A percentile compares a stretch with the other conserved stretches of the same genome.
Conservation (phyloP, 2,888 invertebrate genomes). For the Melipona beecheii region DNA sequence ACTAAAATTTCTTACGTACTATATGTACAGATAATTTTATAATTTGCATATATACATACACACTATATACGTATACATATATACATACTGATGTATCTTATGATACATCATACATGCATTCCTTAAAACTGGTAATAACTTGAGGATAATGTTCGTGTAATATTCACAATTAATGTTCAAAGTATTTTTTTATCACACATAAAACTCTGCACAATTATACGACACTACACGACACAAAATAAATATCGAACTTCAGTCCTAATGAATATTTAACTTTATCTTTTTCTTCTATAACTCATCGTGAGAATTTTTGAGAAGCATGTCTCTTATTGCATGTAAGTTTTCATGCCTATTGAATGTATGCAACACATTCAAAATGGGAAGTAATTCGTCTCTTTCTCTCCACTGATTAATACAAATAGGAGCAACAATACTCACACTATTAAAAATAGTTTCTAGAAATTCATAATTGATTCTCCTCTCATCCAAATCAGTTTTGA, state of each 20-base stretch:
- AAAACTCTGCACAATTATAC: conserved; percentile 39
- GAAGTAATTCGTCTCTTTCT: conserved; percentile 62
- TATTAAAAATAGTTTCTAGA: conserved; percentile 80
- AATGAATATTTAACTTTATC: background rate
- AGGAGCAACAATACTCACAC: conserved; percentile 74
- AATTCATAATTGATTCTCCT: conserved; percentile 82
- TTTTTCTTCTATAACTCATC: conserved; percentile 69
- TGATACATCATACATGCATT: conserved; percentile 26
- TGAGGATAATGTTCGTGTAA: conserved; percentile 21
- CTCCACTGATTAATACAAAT: conserved; percentile 75
- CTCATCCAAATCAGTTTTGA: conserved; percentile 73
- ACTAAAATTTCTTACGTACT: conserved; percentile 25
- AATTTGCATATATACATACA: conserved; percentile 6
- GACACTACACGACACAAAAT: conserved; percentile 16
- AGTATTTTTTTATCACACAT: background rate
- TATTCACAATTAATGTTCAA: conserved; percentile 17
- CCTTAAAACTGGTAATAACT: conserved; percentile 13
- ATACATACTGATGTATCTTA: conserved; percentile 9
- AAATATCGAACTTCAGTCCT: conserved; percentile 13
- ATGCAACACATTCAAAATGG: conserved; percentile 58
- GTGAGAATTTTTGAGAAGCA: conserved; percentile 60
- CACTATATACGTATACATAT: background rate
- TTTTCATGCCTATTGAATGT: conserved; percentile 69
- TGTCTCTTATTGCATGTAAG: conserved; percentile 59
- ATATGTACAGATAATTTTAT: conserved; percentile 23